Evolutionary conservation across 2,797 vertebrate genomes (phyloP), one percentile per base, ranked within the genome.

Genomic region (Enteromius paludinosus): DNA sequence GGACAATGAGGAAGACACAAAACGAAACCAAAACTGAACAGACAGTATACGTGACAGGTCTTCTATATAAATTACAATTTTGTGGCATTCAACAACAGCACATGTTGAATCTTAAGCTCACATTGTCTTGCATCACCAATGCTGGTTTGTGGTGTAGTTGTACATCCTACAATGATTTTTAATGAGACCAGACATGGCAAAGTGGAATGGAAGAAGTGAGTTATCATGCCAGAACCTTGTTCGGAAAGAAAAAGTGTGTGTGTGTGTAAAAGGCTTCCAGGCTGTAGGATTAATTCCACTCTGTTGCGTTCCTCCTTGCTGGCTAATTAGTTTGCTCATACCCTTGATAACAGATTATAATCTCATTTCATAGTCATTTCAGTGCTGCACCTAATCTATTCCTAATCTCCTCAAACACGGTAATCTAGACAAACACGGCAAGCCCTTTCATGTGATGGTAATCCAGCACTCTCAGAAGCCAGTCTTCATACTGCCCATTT

Each of bases 271-370:
- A 25, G 52, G 49, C 79, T 75, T 70, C 30, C 18, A 73, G 45
- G 45, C 43, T 30, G 4, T 23, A 41, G 41, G 78, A 62, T 83
- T 78, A 43, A 78, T 35, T 78, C 66, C 73, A 65, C 52, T 59
- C 65, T 59, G 52, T 59, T 4, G n/a, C 70, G 28, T 85, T 84
- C 84, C 43, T 56, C 47, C 33, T 23, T 59, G 23, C 66, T 38
- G 79, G 49, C 66, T 85, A 81, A 87, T 86, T 85, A 81, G 75
- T 79, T 79, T 86, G 56, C 61, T 78, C 81, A 85, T 75, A 83
- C 74, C 81, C 83, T 91, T 74, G 68, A 88, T 78, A 88, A 25
- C 59, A 83, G 68, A 86, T 83, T 81, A 80, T 33, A 89, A 69
- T 54, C 80, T 75, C 45, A 82, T 75, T 75, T 75, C 33, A 81